Conservation (phyloP, 2,888 invertebrate genomes). For the Nasonovia ribisnigri region DNA sequence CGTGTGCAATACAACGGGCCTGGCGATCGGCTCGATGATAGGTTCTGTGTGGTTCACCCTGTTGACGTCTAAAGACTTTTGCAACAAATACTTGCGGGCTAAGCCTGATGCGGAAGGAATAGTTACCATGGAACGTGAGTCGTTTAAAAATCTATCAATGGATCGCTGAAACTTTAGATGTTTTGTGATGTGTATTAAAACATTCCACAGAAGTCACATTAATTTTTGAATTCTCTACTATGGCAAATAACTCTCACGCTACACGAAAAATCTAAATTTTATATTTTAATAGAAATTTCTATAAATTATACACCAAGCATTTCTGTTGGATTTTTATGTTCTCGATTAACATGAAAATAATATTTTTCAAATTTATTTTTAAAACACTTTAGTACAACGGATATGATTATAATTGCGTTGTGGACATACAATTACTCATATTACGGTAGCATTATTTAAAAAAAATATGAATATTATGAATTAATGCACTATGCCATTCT, state of each 20-base stretch:
- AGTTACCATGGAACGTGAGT: constrained; percentile 49
- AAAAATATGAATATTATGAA: background rate
- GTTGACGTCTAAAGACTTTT: constrained; percentile 94
- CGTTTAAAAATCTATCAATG: background rate
- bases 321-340: background rate
- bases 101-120: background rate
- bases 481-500: no score
- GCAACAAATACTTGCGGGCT: constrained; percentile 87
- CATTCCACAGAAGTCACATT: background rate
- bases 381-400: background rate
- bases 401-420: background rate
- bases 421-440: background rate
- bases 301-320: background rate
- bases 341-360: background rate
- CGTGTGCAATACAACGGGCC: constrained; percentile 98
- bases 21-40: constrained; percentile 96
- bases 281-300: background rate
- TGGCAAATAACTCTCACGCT: background rate
- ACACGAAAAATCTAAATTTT: background rate
- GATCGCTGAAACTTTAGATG: background rate
- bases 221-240: background rate
- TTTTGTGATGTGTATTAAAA: background rate
- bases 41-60: constrained; percentile 97
- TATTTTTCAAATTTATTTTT: background rate
- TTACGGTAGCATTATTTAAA: background rate